Evolutionary conservation across 1,140 invertebrate species (phyloP), one percentile per base, ranked within the genome.

Genomic region (Papilio machaon): DNA sequence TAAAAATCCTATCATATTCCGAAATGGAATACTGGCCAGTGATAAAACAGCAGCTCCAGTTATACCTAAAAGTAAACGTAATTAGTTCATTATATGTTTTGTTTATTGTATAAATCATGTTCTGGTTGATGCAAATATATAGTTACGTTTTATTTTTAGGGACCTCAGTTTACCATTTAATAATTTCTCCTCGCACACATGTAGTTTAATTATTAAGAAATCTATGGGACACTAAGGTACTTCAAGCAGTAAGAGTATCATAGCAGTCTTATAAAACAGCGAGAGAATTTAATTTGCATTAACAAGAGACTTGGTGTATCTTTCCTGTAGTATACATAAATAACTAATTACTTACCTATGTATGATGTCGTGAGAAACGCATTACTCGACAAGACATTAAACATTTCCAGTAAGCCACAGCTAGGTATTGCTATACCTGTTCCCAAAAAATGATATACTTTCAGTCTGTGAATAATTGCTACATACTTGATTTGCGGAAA

Each of bases 1-100:
- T 79, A 96, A 87, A 80, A 95, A 93, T 52, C 96, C 96, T 84
- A 96, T 94, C 6, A 94, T 84, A 85, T 96, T 95, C 35, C 91
- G 91, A 81, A 94, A 93, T 58, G 95, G 86, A 49, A 88, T 80
- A 81, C 93, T 95, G 70, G 90, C 78, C 70, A 91, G 60, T 73
- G 91, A 92, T 54, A 95, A 83, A 47, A 91, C 83, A 54, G 88
- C 78, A 80, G 84, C 88, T 60, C 91, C 90, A 79, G 93, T 92
- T 17, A 95, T 11, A 85, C 94, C 95, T 95, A 88, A 47, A 95
- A 93, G 76, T 67, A 35, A 64, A 85, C 64, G 38, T 43, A 4
- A 43, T 43, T 30, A 30, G 23, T 30, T 43, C 7, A 43, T 43
- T 43, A 43, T 43, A 6, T 43, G 38, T 43, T 6, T 43, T 43